Percentiles rank a stretch among this genome's conserved stretches.
Conservation (phyloP, 2,113 vertebrate species). For the Talpa occidentalis region DNA sequence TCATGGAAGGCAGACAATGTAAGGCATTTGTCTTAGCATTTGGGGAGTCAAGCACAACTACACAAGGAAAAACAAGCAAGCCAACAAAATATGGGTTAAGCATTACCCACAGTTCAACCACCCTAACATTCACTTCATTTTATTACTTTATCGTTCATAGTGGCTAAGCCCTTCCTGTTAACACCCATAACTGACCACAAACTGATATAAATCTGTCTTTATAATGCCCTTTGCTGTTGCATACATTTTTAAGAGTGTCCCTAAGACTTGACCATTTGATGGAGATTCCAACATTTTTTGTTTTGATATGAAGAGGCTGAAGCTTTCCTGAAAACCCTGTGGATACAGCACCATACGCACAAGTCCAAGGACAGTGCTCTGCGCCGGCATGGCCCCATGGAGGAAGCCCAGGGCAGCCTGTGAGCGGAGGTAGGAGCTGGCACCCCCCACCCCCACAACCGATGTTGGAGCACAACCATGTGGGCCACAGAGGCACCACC, state of each 20-base stretch:
- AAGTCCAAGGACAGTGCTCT: background rate
- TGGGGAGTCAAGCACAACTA: background rate
- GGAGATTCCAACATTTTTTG: background rate
- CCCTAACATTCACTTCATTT: background rate
- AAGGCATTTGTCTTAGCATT: background rate
- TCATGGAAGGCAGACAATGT: background rate
- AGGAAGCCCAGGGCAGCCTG: background rate
- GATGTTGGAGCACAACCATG: background rate
- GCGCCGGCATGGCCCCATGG: background rate
- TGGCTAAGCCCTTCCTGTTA: background rate
- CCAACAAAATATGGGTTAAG: background rate
- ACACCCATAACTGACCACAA: background rate
- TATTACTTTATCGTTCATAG: background rate
- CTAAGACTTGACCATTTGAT: background rate
- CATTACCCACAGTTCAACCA: background rate
- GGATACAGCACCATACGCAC: background rate
- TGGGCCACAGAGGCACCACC: background rate
- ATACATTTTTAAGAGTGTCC: background rate
- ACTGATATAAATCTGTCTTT: background rate
- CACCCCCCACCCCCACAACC: rapidly evolving
- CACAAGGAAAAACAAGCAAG: background rate
- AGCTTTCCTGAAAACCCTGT: background rate
- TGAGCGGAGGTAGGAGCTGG: background rate
- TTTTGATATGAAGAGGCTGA: background rate
- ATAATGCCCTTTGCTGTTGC: background rate